Conservation (phyloP, 2,113 vertebrate species). For the Cyprinus carpio region DNA sequence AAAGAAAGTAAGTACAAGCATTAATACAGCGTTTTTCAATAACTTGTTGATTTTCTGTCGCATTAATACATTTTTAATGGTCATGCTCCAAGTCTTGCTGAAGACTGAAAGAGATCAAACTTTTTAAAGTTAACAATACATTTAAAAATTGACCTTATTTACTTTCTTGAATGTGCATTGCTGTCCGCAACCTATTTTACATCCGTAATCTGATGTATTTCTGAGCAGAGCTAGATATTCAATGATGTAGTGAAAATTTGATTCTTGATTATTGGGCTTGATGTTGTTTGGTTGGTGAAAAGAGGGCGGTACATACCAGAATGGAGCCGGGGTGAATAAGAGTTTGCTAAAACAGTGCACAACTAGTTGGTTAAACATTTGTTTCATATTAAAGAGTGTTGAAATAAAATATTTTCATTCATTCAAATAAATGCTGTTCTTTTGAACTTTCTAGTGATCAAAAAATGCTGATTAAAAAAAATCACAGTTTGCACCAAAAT, state of each 20-base stretch:
- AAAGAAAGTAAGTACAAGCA: conserved; percentile 29
- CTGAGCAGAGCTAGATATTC: neutral
- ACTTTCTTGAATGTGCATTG: conserved; percentile 1
- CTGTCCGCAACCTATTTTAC: neutral
- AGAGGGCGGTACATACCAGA: neutral
- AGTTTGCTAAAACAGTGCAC: neutral
- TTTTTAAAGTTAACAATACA: neutral
- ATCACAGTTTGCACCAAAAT: neutral
- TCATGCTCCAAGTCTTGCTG: conserved; percentile 3
- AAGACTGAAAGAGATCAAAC: neutral
- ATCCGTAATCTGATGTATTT: neutral
- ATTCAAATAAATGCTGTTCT: neutral
- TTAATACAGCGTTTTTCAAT: neutral
- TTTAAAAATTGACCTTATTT: neutral
- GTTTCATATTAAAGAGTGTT: neutral
- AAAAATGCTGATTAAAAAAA: neutral
- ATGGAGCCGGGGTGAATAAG: neutral
- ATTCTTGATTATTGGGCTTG: neutral
- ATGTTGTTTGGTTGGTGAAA: neutral
- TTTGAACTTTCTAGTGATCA: neutral
- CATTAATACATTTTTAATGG: conserved; percentile 39
- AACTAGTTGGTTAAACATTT: neutral
- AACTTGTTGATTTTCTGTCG: conserved; percentile 18
- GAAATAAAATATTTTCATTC: neutral
- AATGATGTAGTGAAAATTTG: no score